Conservation (phyloP, 2,888 invertebrate genomes). For the Palloptera scutellata region DNA sequence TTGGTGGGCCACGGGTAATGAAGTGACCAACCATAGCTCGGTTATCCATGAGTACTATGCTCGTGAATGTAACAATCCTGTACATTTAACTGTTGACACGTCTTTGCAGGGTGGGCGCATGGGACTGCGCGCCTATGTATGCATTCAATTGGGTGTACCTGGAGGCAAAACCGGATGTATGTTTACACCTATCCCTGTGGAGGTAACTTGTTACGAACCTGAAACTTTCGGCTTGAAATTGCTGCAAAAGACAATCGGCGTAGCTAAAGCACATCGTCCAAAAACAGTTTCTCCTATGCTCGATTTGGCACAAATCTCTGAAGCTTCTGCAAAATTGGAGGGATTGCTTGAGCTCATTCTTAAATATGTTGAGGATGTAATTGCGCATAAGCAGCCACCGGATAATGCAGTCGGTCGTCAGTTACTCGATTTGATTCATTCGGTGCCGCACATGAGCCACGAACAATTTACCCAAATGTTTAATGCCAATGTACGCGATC, state of each 20-base stretch:
- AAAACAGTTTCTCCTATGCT: constrained; percentile 75
- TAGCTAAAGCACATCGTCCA: constrained; percentile 66
- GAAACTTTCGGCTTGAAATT: constrained; percentile 84
- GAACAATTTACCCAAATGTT: constrained; percentile 95
- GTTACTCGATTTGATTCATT: constrained; percentile 88
- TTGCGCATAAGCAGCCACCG: constrained; percentile 77
- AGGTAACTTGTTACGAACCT: constrained; percentile 89
- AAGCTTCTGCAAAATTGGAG: constrained; percentile 82
- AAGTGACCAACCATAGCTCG: constrained; percentile 96
- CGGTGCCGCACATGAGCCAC: constrained; percentile 88
- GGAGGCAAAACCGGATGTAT: constrained; percentile 91
- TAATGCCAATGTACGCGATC: constrained; percentile 95
- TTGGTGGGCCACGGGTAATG: constrained; percentile 98
- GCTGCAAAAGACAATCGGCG: constrained; percentile 81
- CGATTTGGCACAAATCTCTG: constrained; percentile 83
- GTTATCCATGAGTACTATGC: constrained; percentile 98
- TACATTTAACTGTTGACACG: constrained; percentile 96
- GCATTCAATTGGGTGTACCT: constrained; percentile 93
- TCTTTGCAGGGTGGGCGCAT: constrained; percentile 86
- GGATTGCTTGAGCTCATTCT: constrained; percentile 79
- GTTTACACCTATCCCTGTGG: constrained; percentile 95
- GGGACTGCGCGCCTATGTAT: constrained; percentile 93
- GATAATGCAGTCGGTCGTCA: constrained; percentile 91
- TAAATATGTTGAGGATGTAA: constrained; percentile 90
- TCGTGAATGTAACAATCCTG: constrained; percentile 91